Evolutionary conservation across 2,888 invertebrate genomes (phyloP), one percentile per base, ranked within the genome.

Genomic region (Drepanosiphum platanoidis): DNA sequence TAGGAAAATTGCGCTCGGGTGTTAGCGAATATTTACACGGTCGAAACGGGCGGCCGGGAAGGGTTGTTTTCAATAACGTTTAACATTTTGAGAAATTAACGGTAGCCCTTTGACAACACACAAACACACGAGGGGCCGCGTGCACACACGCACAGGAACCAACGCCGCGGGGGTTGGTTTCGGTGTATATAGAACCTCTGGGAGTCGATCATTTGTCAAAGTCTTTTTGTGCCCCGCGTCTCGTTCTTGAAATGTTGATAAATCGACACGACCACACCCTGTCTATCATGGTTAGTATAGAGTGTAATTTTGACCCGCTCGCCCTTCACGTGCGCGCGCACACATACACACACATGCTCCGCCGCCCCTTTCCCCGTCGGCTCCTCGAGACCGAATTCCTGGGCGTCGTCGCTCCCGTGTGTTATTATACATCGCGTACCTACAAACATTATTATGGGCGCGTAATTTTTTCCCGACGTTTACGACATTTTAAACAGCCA

Each of bases 61-160:
- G 75, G 84, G 84, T 77, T 75, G 84, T 84, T 84, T 84, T 84
- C 84, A 84, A 84, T 84, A 84, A 83, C 83, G 83, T 83, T 83
- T 83, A 84, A 84, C 84, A 84, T 84, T 84, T 84, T 84, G 84
- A 84, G 84, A 84, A 84, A 84, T 84, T 84, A 84, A 84, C 84
- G 75, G 83, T 75, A 66, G 83, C 64, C 66, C 84, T 83, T 83
- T 83, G 75, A 83, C 83, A 75, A 75, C 84, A 32, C 68, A 13
- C 13, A 77, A 22, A 68, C 68, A 58, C 13, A 70, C 68, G 8
- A 34, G n/a, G n/a, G 36, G 18, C 22, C 52, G 52, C 2, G 5
- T 2, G 68, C 30, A 39, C 68, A 52, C 7, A 70, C 80, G 8
- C 34, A 27, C 30, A 27, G 5, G 30, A n/a, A 22, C 36, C 34